phyloP scores from a whole-genome alignment of 2,888 invertebrate species.

The Dysmachus trigonus region DNA sequence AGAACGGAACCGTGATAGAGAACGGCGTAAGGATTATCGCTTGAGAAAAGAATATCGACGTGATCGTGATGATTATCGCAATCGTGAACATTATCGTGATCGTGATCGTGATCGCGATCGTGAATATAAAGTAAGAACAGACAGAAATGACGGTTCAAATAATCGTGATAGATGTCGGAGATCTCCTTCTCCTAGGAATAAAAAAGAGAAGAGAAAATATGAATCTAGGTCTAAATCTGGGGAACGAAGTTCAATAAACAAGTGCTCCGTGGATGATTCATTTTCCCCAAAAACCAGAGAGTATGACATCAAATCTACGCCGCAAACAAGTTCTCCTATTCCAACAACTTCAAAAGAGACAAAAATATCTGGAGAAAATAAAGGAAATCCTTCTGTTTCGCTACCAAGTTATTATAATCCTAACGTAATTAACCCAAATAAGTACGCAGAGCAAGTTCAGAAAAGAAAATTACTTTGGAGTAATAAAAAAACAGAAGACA shows the following conservation, averaged over 20 bases:
- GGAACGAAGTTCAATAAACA: background rate
- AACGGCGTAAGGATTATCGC: background rate
- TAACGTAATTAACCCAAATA: slow-evolving; percentile 76
- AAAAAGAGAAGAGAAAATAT: slow-evolving; percentile 35
- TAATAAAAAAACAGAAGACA: slow-evolving; percentile 71
- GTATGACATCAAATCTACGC: slow-evolving; percentile 63
- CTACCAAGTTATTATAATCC: slow-evolving; percentile 80
- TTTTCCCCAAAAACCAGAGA: slow-evolving; percentile 55
- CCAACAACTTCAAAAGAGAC: background rate
- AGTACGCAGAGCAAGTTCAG: slow-evolving; percentile 88
- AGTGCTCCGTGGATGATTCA: slow-evolving; percentile 55
- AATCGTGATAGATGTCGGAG: slow-evolving; percentile 33
- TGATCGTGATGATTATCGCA: slow-evolving; percentile 23
- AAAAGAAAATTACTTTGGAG: slow-evolving; percentile 93
- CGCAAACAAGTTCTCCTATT: slow-evolving; percentile 59
- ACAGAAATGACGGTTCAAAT: slow-evolving; percentile 47
- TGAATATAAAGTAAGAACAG: slow-evolving; percentile 45
- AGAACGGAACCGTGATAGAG: slow-evolving; percentile 43
- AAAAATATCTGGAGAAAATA: background rate
- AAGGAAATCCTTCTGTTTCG: slow-evolving; percentile 25
- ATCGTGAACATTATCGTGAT: slow-evolving; percentile 39
- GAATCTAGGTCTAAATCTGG: slow-evolving; percentile 10
- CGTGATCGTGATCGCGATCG: slow-evolving; percentile 46
- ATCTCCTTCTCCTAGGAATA: slow-evolving; percentile 34
- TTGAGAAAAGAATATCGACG: background rate